phyloP scores from a whole-genome alignment of 2,797 vertebrate species.

The Scyliorhinus canicula region DNA sequence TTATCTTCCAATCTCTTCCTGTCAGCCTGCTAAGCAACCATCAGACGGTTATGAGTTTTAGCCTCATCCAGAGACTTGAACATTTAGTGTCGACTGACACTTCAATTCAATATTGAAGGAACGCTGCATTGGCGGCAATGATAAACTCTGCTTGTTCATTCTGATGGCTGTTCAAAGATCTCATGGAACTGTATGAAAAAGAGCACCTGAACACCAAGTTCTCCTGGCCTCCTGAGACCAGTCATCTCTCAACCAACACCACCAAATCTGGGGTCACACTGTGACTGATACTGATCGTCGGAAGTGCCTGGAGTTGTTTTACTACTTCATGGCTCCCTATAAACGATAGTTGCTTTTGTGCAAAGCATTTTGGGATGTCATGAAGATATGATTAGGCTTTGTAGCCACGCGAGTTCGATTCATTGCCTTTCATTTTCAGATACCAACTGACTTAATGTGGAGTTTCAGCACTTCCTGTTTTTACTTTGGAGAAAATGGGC shows the following conservation, averaged over 20 bases:
- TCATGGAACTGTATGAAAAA: too few species aligned
- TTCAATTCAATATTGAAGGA: background rate
- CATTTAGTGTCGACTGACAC: background rate
- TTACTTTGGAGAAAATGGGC: background rate
- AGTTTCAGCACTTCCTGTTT: background rate
- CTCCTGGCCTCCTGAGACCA: too few species aligned
- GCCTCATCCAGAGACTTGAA: background rate
- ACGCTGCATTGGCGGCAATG: background rate
- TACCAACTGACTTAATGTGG: background rate
- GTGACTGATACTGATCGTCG: too few species aligned
- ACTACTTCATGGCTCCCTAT: too few species aligned
- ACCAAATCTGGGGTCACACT: too few species aligned
- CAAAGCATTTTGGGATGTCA: background rate
- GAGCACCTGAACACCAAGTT: too few species aligned
- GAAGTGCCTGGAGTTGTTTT: too few species aligned
- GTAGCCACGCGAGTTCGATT: background rate
- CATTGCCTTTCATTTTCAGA: background rate
- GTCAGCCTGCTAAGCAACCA: background rate
- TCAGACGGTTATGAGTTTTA: background rate
- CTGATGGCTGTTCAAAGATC: background rate
- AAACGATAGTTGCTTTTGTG: background rate
- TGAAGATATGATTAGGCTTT: background rate
- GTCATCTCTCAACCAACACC: too few species aligned
- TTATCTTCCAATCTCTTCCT: background rate
- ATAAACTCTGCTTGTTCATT: background rate